Base-by-base conservation (phyloP, 1,140 invertebrate genomes). In the Cotesia typhae region DNA sequence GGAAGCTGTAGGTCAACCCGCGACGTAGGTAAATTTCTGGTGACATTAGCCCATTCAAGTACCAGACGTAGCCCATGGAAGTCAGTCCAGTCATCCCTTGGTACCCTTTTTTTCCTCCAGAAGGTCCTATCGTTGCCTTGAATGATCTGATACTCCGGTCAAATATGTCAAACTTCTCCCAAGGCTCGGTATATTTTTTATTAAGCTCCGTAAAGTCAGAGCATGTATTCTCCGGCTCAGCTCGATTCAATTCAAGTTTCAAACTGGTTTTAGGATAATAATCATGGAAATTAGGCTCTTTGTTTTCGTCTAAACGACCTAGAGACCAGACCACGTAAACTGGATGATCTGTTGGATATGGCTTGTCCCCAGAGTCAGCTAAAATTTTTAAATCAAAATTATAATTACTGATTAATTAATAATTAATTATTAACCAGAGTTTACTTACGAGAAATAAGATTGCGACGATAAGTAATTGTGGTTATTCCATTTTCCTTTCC, bases 11-110 rank as follows among this genome's bases (percentile, higher is more conserved):
- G 0, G 91, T 94, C 9, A 95, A 87, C 9, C 95, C 95, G 65
- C 96, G 86, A 75, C 94, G 91, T 60, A 98, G 85, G 88, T 94
- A 96, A 41, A 98, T 83, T 81, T 97, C 95, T 0, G 96, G 95
- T 28, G 91, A 90, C 70, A 98, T 84, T 78, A 92, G 90, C 0
- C 96, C 96, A 84, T 98, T 97, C 53, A 96, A 93, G 83, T 96
- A 96, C 93, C 94, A 95, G 1, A 90, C 88, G 14, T 91, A 80
- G 38, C 90, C 88, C 53, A 88, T 89, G 5, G 89, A 88, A 2
- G 91, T 87, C 81, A 89, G 88, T 38, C 88, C 88, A 89, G 65
- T 61, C 72, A 94, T 88, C 17, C 92, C 92, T 83, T 92, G 90
- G 80, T 95, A 96, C 9, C 94, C 94, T 77, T 90, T 89, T 76